Base-by-base conservation (phyloP, 1,140 invertebrate genomes). In the Eupeodes corollae region DNA sequence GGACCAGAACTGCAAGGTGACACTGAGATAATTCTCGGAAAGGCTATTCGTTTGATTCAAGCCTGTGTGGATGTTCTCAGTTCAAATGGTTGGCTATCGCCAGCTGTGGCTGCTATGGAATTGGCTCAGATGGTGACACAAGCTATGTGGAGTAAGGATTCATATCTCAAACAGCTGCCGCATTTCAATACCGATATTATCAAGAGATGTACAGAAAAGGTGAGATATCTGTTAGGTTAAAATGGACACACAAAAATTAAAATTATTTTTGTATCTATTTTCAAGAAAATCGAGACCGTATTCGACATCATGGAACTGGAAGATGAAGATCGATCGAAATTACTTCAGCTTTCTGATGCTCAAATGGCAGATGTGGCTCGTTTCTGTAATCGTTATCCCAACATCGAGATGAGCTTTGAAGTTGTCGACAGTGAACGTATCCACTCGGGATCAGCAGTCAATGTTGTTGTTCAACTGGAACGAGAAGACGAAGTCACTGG, bases 121-220 rank as follows among this genome's bases (percentile, higher is more conserved):
- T 71, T 99, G 48, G 93, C 96, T 0, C 96, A 99, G 70, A 99
- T 99, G 95, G 88, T 96, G 0, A 98, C 96, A 0, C 97, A 99
- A 73, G 95, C 94, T 3, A 97, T 99, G 93, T 99, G 96, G 93
- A 91, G 85, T 47, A 98, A 97, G 69, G 96, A 99, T 68, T 95
- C 91, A 0, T 96, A 97, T 64, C 74, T 99, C 39, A 91, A 96
- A 59, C 97, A 99, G 60, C 68, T 99, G 51, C 96, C 97, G 5
- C 94, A 99, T 70, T 98, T 98, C 64, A 88, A 80, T 12, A 56
- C 74, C 0, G 95, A 97, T 1, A 84, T 94, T 37, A 86, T 98
- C 46, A 91, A 93, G 61, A 70, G 90, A 6, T 97, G 93, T 60
- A 83, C 84, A 1, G 91, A 94, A 21, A 91, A 91, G 56, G 63